Evolutionary conservation across 2,113 vertebrate genomes (phyloP).

Genomic region (Sylvia atricapilla): DNA sequence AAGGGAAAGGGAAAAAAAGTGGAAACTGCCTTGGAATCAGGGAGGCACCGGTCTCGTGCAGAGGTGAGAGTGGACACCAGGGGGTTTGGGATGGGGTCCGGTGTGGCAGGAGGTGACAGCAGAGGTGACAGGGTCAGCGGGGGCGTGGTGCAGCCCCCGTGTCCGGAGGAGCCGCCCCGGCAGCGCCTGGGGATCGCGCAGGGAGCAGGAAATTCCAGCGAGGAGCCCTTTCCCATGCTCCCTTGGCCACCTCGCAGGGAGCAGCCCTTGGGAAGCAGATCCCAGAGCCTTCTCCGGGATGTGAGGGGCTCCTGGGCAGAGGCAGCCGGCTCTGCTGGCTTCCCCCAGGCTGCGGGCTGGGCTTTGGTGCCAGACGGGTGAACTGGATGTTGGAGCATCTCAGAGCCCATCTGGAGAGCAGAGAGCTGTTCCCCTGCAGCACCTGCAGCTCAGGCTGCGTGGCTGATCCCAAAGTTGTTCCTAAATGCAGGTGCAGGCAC

Average conservation of each 20-base stretch:
- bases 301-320: rapidly evolving
- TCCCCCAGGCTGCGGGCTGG: neutral
- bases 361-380: rapidly evolving
- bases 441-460: neutral
- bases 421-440: neutral
- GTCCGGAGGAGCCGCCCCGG: neutral
- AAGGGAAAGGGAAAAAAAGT: neutral
- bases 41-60: neutral
- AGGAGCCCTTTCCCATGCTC: conserved; percentile 67
- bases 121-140: neutral
- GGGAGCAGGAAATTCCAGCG: conserved; percentile 55
- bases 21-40: neutral
- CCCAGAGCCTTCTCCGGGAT: neutral
- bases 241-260: conserved; percentile 1
- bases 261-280: neutral
- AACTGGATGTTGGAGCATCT: neutral
- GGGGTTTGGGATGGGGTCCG: rapidly evolving
- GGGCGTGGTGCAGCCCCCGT: rapidly evolving
- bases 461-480: neutral
- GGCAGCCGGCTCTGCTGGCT: neutral
- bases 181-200: neutral
- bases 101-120: neutral
- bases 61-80: neutral
- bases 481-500: neutral
- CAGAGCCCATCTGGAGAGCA: neutral